phyloP scores from a whole-genome alignment of 2,888 invertebrate genomes.

The Helleia helle region DNA sequence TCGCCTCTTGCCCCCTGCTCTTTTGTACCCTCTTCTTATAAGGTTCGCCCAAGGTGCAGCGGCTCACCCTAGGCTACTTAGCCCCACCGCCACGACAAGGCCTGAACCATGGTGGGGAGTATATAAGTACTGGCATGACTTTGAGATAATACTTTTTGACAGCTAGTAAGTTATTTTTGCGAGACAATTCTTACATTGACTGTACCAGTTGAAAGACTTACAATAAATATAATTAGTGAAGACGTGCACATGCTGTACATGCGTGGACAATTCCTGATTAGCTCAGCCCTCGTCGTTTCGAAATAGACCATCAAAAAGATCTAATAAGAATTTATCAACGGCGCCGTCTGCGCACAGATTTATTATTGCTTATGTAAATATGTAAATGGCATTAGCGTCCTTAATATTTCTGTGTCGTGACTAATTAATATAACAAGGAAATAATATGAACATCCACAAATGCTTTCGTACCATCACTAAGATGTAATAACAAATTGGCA shows the following conservation, averaged over 20 bases:
- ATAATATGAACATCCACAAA: conserved; percentile 3
- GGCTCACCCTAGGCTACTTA: no score
- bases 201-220: neutral
- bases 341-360: conserved; percentile 55
- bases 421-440: conserved; percentile 29
- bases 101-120: no score
- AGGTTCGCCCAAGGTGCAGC: no score
- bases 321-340: conserved; percentile 58
- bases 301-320: conserved; percentile 53
- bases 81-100: no score
- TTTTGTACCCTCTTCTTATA: no score
- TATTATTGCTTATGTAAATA: conserved; percentile 69
- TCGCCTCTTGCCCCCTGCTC: no score
- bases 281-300: conserved; percentile 28
- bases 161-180: no score
- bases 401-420: conserved; percentile 69
- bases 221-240: neutral
- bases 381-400: conserved; percentile 67
- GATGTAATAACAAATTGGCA: no score
- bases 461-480: no score
- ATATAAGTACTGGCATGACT: no score
- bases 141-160: no score
- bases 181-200: neutral
- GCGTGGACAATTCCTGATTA: conserved; percentile 21
- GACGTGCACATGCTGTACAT: neutral